These are phyloP conservation scores for Abrostola tripartita DNA, from an alignment of 2,888 invertebrate genomes.

Conservation along the genomic window DNA sequence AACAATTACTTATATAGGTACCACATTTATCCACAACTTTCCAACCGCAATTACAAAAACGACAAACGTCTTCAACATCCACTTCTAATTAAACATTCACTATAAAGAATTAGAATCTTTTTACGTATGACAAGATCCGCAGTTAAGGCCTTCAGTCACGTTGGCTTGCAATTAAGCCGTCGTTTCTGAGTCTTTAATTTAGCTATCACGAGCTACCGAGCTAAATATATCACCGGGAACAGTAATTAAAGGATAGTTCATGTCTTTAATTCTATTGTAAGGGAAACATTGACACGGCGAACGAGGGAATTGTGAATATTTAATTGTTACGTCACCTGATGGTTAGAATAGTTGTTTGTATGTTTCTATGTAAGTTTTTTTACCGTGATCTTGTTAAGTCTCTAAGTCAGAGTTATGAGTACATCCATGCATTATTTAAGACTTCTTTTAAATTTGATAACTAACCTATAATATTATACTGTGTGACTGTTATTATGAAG, in stretches of 20 bases:
- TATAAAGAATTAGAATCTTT: slow-evolving; percentile 55
- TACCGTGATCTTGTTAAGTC: too few species aligned
- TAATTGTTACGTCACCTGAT: slow-evolving; percentile 5
- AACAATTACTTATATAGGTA: background rate
- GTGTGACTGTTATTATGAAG: too few species aligned
- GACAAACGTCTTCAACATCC: background rate
- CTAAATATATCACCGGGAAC: slow-evolving; percentile 72
- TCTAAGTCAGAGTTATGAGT: too few species aligned
- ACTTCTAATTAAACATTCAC: slow-evolving; percentile 40
- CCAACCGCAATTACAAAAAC: background rate
- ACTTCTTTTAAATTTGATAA: too few species aligned
- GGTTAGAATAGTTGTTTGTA: background rate
- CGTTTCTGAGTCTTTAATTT: slow-evolving; percentile 76
- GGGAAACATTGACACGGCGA: slow-evolving; percentile 5
- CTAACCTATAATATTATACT: too few species aligned
- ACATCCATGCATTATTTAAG: too few species aligned
- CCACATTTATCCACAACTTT: background rate
- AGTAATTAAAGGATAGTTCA: slow-evolving; percentile 70
- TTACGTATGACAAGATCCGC: slow-evolving; percentile 58
- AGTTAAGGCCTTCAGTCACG: slow-evolving; percentile 67
- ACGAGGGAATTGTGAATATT: background rate
- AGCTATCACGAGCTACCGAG: slow-evolving; percentile 77
- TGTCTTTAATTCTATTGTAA: slow-evolving; percentile 39
- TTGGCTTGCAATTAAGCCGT: slow-evolving; percentile 73
- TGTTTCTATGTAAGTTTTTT: background rate